Evolutionary conservation across 2,888 invertebrate genomes (phyloP).

Genomic region (Aricia artaxerxes): DNA sequence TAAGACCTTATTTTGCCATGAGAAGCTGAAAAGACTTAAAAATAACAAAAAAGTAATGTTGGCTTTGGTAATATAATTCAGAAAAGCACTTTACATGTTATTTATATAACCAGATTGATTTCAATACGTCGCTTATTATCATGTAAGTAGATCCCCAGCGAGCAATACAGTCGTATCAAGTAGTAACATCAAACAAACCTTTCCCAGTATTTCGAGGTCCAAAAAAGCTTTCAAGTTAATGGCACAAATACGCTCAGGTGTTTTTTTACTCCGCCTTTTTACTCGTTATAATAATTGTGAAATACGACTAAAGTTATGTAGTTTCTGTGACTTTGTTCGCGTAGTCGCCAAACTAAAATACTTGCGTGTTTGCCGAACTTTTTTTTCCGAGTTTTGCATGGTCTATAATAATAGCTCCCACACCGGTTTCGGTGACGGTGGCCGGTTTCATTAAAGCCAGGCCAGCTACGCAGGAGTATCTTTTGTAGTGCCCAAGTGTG

Average conservation of each 20-base stretch:
- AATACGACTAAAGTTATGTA: background rate
- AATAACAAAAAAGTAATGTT: too few relatives aligned
- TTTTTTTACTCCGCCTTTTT: conserved; percentile 3
- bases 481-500: too few relatives aligned
- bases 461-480: too few relatives aligned
- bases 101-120: background rate
- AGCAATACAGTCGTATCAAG: background rate
- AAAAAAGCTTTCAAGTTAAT: conserved; percentile 15
- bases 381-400: too few relatives aligned
- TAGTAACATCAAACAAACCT: background rate
- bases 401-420: too few relatives aligned
- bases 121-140: background rate
- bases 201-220: background rate
- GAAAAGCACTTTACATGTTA: background rate
- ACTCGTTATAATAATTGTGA: background rate
- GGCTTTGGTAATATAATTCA: too few relatives aligned
- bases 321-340: background rate
- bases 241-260: background rate
- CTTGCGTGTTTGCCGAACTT: too few relatives aligned
- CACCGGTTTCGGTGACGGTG: too few relatives aligned
- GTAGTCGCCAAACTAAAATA: background rate
- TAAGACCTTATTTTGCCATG: too few relatives aligned
- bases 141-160: background rate
- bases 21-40: too few relatives aligned
- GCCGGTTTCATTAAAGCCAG: too few relatives aligned